These are phyloP conservation scores for Helogale parvula DNA, from an alignment of 2,113 vertebrate species.

Conservation along the genomic window DNA sequence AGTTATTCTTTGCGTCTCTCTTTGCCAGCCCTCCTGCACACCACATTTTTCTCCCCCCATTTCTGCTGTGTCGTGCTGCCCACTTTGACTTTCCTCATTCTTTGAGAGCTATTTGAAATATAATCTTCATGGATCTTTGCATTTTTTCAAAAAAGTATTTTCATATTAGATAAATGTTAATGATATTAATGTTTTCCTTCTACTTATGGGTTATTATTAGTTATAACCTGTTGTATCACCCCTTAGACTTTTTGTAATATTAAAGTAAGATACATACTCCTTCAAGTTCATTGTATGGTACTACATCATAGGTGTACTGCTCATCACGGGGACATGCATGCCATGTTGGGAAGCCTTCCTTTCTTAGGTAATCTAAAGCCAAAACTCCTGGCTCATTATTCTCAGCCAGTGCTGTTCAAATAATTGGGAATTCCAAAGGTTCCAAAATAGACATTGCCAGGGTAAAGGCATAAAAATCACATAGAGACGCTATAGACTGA, in stretches of 20 bases:
- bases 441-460: background rate
- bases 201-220: background rate
- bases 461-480: background rate
- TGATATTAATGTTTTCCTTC: background rate
- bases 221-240: background rate
- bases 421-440: background rate
- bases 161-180: constrained; percentile 24
- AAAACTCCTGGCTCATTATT: background rate
- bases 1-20: constrained; percentile 76
- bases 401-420: background rate
- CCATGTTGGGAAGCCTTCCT: background rate
- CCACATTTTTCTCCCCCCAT: too few relatives aligned
- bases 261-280: background rate
- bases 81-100: background rate
- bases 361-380: background rate
- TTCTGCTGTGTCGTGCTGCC: background rate
- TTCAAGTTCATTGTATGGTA: background rate
- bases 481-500: background rate
- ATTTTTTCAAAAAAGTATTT: constrained; percentile 38
- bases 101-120: background rate
- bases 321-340: background rate
- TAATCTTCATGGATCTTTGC: background rate
- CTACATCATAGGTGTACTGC: background rate
- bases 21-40: background rate
- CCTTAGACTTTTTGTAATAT: background rate